Evolutionary conservation across 2,113 vertebrate species (phyloP), one percentile per base, ranked within the genome.

Genomic region (Daubentonia madagascariensis): DNA sequence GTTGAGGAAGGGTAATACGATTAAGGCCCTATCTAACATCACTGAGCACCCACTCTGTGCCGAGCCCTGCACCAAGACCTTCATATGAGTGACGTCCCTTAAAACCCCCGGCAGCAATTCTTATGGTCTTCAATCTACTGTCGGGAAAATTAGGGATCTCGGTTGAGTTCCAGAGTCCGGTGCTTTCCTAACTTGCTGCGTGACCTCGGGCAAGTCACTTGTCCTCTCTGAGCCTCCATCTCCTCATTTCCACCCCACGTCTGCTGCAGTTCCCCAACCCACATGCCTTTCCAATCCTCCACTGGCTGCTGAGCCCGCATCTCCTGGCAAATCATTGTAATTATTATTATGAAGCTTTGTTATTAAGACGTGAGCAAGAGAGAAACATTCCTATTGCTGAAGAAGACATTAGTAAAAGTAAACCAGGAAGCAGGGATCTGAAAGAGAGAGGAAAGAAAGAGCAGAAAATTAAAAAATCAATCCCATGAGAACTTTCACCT

Each of bases 361-460:
- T 73, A 75, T 32, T 63, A 85, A 81, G 76, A 73, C 1, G 1
- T 63, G 89, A 91, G 35, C 6, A 6, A 88, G 61, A 83, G n/a
- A 75, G n/a, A 97, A 43, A 18, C 40, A 79, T 68, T 87, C 35
- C 30, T 50, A 79, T 50, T 10, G 1, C 61, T 12, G 43, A 65
- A 88, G 50, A 93, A 89, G 73, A 85, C 45, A 23, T 70, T n/a
- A 90, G 78, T 94, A 37, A 94, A 87, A 94, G 91, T 50, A 87
- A 96, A 93, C 75, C 54, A 70, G 75, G 65, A 94, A 86, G 79
- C 52, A 35, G 32, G 81, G 63, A 35, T 43, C 70, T 23, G 28
- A 43, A 84, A 54, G 22, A 43, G 22, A 16, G 37, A 28, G 30
- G 45, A 1, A 3, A 17, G 2, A 18, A 54, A 11, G 67, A 22